Percentiles rank a stretch among this genome's conserved stretches.
Conservation (phyloP, 1,140 invertebrate genomes). For the Zophobas morio region DNA sequence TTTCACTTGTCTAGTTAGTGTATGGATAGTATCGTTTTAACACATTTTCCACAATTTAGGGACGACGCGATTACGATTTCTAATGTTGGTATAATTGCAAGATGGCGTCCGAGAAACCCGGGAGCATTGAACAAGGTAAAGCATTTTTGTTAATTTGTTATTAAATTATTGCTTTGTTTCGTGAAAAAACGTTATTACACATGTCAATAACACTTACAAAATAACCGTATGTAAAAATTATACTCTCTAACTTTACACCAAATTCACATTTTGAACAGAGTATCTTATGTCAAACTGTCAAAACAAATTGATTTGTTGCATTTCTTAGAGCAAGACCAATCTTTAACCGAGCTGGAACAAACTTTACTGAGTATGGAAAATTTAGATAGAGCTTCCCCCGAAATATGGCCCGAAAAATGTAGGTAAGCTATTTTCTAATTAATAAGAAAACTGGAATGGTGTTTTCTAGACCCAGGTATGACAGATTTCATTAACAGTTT, state of each 20-base stretch:
- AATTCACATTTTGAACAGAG: constrained; percentile 31
- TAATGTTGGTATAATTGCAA: constrained; percentile 63
- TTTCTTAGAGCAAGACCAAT: constrained; percentile 59
- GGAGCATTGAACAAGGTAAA: constrained; percentile 67
- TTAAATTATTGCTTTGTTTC: constrained; percentile 15
- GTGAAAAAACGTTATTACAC: constrained; percentile 2
- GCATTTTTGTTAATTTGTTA: constrained; percentile 50
- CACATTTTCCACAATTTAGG: neutral
- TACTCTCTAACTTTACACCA: neutral
- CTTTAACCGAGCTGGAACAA: constrained; percentile 74
- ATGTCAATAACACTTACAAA: neutral
- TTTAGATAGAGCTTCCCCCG: constrained; percentile 90
- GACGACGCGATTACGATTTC: constrained; percentile 4
- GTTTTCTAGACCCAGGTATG: constrained; percentile 77
- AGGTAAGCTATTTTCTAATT: constrained; percentile 66
- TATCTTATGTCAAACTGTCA: constrained; percentile 52
- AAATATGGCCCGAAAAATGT: constrained; percentile 96
- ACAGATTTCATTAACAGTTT: constrained; percentile 77
- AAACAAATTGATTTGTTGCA: constrained; percentile 62
- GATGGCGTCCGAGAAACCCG: constrained; percentile 67
- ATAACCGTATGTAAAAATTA: neutral
- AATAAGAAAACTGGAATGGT: neutral
- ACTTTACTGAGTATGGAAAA: constrained; percentile 89
- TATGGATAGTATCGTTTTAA: neutral
- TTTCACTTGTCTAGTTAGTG: neutral